phyloP scores from a whole-genome alignment of 2,888 invertebrate species.

The Apoderus coryli region DNA sequence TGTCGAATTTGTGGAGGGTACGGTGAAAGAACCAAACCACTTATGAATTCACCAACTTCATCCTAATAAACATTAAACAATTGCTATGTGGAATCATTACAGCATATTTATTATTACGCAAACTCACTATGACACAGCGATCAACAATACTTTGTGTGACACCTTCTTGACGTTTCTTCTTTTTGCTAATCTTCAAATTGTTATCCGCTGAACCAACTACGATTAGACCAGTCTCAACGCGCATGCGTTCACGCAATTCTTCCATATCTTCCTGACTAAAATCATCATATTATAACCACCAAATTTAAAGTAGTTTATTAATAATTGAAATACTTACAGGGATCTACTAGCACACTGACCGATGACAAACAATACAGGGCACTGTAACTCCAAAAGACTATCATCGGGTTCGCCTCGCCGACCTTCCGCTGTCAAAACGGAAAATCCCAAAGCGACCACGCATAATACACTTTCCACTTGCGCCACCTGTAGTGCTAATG shows the following conservation, averaged over 20 bases:
- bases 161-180: conserved; percentile 55
- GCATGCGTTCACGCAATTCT: conserved; percentile 58
- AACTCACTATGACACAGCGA: conserved; percentile 49
- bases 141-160: conserved; percentile 71
- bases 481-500: conserved; percentile 60
- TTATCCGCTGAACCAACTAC: conserved; percentile 72
- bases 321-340: conserved; percentile 30
- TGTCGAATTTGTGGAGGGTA: conserved; percentile 40
- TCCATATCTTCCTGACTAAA: conserved; percentile 57
- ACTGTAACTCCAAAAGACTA: conserved; percentile 52
- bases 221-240: conserved; percentile 59
- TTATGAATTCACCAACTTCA: conserved; percentile 50
- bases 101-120: background rate
- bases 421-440: conserved; percentile 57
- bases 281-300: too few relatives aligned
- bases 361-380: conserved; percentile 63
- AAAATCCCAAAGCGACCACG: conserved; percentile 66
- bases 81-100: conserved; percentile 1
- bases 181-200: conserved; percentile 50
- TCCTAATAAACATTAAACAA: conserved; percentile 38
- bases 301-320: background rate
- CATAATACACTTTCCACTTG: conserved; percentile 56
- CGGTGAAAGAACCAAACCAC: conserved; percentile 40
- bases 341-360: conserved; percentile 56
- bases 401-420: conserved; percentile 61